Evolutionary conservation across 2,113 vertebrate genomes (phyloP), one percentile per base, ranked within the genome.

Genomic region (Pheucticus melanocephalus): DNA sequence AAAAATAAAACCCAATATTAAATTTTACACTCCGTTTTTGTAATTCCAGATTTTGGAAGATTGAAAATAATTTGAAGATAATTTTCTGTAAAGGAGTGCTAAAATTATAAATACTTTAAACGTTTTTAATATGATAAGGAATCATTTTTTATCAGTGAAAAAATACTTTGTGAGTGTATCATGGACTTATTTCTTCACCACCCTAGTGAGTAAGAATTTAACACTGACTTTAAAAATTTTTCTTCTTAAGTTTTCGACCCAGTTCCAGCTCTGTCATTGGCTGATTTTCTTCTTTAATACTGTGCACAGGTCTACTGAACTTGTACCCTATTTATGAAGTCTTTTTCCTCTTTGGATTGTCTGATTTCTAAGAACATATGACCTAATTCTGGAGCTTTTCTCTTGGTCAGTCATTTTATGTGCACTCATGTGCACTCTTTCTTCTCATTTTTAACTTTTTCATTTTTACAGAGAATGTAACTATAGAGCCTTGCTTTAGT

Each of bases 1-100:
- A 33, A 19, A 48, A 11, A 11, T 8, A 17, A 37, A 70, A 30
- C 5, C 2, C 0, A 0, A 11, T 10, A 60, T 35, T 51, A 63
- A 84, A 57, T 39, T 78, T 45, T 12, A 70, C 7, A 14, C 5
- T 68, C 6, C 0, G 0, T 48, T 77, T 81, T 44, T 20, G 31
- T 50, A 68, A n/a, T 59, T 77, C 12, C 47, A 4, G 4, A 63
- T 72, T 61, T 61, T 40, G 16, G 13, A 40, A 40, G 17, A 33
- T 6, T 40, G 17, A 63, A 50, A 30, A 16, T 48, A 39, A 63
- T 51, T 22, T 30, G 4, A 4, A 44, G 13, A 5, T 50, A 4
- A 59, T 72, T 77, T 72, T 90, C 31, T 66, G 6, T 70, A 44
- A 71, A 72, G 13, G 4, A n/a, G 3, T 25, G 2, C 0, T 80